Conservation (phyloP, 1,140 invertebrate species). For the Mycetomoellerius zeteki region DNA sequence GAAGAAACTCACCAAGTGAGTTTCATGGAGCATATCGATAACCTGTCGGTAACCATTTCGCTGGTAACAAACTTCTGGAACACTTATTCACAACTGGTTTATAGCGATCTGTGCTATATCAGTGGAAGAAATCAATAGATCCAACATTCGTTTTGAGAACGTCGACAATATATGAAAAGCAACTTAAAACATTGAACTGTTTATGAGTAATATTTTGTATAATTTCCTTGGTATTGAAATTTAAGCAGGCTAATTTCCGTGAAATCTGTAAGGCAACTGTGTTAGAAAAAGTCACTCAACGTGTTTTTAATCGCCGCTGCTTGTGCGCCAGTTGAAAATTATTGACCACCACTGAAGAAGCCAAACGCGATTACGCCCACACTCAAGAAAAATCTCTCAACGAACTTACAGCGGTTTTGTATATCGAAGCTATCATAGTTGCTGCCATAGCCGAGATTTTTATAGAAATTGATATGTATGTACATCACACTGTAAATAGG, state of each 20-base stretch:
- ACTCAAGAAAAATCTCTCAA: slow-evolving; percentile 65
- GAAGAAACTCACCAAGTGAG: neutral
- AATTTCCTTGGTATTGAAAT: slow-evolving; percentile 11
- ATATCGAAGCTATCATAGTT: slow-evolving; percentile 42
- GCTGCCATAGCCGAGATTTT: slow-evolving; percentile 65
- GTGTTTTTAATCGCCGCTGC: neutral
- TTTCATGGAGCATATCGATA: slow-evolving; percentile 28
- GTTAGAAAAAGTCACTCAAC: neutral
- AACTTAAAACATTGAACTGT: neutral
- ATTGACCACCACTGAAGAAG: neutral
- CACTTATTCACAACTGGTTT: neutral
- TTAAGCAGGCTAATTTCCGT: neutral
- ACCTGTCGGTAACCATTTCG: slow-evolving; percentile 9
- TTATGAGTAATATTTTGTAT: slow-evolving; percentile 1
- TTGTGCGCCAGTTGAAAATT: neutral
- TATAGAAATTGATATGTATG: slow-evolving; percentile 73
- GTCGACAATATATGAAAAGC: slow-evolving; percentile 20
- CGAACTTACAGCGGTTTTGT: slow-evolving; percentile 76
- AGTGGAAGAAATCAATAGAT: neutral
- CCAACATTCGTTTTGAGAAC: neutral
- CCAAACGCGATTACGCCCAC: neutral
- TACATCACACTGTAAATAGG: slow-evolving; percentile 71
- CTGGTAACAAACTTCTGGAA: slow-evolving; percentile 1
- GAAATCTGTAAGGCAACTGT: neutral
- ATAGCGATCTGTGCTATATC: neutral